Percentiles rank a stretch among this genome's conserved stretches.
phyloP scores from a whole-genome alignment of 2,888 invertebrate genomes.

The Clitarchus hookeri region DNA sequence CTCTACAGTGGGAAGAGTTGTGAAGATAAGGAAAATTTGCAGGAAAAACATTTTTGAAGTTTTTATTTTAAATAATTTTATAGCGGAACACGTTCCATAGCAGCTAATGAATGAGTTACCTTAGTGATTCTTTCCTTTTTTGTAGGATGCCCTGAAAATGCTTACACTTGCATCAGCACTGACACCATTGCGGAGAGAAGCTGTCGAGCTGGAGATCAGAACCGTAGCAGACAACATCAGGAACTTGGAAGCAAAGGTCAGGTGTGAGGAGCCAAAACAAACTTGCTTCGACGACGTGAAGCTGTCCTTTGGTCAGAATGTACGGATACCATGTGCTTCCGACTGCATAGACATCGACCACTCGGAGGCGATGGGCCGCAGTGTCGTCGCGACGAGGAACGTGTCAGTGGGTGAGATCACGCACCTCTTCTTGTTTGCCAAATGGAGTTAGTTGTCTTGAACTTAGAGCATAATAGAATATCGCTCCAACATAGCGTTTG shows the following conservation, averaged over 20 bases:
- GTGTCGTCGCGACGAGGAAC: slow-evolving; percentile 4
- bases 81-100: too few relatives aligned
- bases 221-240: neutral
- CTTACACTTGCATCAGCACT: neutral
- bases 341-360: slow-evolving; percentile 30
- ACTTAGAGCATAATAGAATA: neutral
- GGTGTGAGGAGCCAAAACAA: neutral
- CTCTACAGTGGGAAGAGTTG: too few relatives aligned
- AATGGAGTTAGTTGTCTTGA: neutral
- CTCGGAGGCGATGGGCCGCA: slow-evolving; percentile 7
- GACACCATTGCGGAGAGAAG: neutral
- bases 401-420: neutral
- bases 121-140: neutral
- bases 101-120: too few relatives aligned
- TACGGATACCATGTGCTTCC: slow-evolving; percentile 26
- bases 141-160: neutral
- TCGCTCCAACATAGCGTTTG: neutral
- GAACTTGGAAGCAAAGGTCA: neutral
- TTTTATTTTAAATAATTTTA: too few relatives aligned
- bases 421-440: neutral
- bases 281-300: neutral
- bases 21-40: too few relatives aligned
- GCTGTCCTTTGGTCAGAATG: slow-evolving; percentile 3
- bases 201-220: neutral
- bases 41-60: too few relatives aligned